These are phyloP conservation scores for Agelas oroides DNA, from an alignment of 37 sponge, comb jelly and placozoan genomes.

Conservation along the genomic window DNA sequence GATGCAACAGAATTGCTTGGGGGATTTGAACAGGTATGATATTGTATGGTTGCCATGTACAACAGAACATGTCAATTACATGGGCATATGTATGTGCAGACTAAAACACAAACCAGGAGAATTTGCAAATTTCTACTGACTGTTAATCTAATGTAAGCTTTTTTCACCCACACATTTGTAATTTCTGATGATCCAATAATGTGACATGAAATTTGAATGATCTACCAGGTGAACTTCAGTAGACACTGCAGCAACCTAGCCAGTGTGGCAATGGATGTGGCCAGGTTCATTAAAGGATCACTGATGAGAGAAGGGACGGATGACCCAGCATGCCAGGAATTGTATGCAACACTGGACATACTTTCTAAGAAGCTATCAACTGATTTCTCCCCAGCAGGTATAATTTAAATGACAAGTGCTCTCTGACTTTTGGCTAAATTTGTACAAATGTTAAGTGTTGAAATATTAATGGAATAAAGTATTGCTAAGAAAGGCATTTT, in stretches of 20 bases:
- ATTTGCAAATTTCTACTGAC: no score
- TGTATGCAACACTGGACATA: neutral
- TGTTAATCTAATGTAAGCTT: no score
- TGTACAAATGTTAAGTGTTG: no score
- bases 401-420: no score
- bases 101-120: no score
- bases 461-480: no score
- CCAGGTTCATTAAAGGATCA: neutral
- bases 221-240: conserved; percentile 31
- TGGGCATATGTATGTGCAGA: no score
- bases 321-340: no score
- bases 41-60: neutral
- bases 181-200: no score
- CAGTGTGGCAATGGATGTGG: neutral
- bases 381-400: neutral
- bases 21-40: conserved; percentile 94
- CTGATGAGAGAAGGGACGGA: neutral
- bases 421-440: no score
- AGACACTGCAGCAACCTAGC: conserved; percentile 25
- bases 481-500: no score
- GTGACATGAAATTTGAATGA: neutral
- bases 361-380: neutral
- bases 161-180: no score
- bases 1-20: conserved; percentile 94
- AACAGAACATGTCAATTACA: neutral